Conservation (phyloP, 2,797 vertebrate genomes). For the Novumbra hubbsi region DNA sequence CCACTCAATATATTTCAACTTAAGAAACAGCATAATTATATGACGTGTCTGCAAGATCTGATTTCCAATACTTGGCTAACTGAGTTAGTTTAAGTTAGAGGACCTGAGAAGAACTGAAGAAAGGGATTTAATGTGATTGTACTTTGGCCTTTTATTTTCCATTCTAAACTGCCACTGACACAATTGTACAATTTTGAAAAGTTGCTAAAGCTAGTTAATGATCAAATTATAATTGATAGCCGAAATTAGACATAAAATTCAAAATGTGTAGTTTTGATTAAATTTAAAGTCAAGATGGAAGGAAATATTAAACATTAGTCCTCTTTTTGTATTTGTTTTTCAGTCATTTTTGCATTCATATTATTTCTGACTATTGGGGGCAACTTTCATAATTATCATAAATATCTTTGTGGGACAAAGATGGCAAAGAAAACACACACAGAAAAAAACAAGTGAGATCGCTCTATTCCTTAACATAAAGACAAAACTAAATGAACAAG, state of each 20-base stretch:
- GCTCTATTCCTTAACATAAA: constrained; percentile 52
- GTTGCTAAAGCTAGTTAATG: neutral
- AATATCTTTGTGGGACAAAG: constrained; percentile 22
- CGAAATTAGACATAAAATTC: neutral
- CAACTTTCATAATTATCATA: constrained; percentile 51
- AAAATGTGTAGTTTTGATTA: neutral
- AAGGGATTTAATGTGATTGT: too few relatives aligned
- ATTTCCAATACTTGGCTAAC: too few relatives aligned
- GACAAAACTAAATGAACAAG: constrained; percentile 53
- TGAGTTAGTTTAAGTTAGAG: too few relatives aligned
- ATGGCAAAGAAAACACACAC: neutral
- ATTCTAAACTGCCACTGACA: neutral
- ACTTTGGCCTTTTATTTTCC: too few relatives aligned
- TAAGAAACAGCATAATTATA: too few relatives aligned
- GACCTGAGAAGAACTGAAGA: neutral
- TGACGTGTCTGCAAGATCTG: too few relatives aligned
- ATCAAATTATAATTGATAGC: constrained; percentile 10
- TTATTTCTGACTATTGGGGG: constrained; percentile 4
- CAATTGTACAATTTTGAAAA: neutral
- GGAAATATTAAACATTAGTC: neutral
- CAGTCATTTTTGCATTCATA: constrained; percentile 23
- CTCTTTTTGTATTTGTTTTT: constrained; percentile 2
- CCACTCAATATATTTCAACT: too few relatives aligned
- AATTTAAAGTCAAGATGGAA: neutral
- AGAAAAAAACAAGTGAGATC: constrained; percentile 28